Evolutionary conservation across 2,888 invertebrate genomes (phyloP).

Genomic region (Lepidocyrtoides sp.): DNA sequence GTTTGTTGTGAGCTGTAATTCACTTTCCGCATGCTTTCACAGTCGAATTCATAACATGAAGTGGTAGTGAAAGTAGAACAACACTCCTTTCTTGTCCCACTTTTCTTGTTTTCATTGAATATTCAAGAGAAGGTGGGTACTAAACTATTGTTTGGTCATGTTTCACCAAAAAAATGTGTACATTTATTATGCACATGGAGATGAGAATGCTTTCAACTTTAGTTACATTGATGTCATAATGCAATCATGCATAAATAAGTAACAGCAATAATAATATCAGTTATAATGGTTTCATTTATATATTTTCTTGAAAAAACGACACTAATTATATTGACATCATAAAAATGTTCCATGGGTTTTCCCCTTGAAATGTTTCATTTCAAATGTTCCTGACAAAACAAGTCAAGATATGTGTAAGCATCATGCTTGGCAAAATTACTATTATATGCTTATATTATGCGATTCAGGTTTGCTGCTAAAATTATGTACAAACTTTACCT

Average conservation of each 20-base stretch:
- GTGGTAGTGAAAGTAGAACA: conserved; percentile 42
- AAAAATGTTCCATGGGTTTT: too few relatives aligned
- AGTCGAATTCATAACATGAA: conserved; percentile 6
- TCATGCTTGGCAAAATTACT: too few relatives aligned
- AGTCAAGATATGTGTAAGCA: too few relatives aligned
- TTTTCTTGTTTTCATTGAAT: conserved; percentile 53
- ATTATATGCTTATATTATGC: too few relatives aligned
- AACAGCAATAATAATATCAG: background rate
- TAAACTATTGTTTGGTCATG: background rate
- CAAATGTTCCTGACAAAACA: too few relatives aligned
- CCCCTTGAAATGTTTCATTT: too few relatives aligned
- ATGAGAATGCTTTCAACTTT: background rate
- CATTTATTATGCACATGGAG: background rate
- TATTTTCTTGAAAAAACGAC: too few relatives aligned
- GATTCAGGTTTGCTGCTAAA: too few relatives aligned
- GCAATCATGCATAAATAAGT: background rate
- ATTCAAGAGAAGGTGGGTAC: conserved; percentile 49
- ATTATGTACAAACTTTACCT: too few relatives aligned
- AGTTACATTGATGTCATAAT: background rate
- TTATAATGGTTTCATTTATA: too few relatives aligned
- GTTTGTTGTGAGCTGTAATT: background rate
- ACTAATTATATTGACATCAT: too few relatives aligned
- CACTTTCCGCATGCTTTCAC: background rate
- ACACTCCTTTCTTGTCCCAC: background rate
- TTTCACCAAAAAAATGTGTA: background rate